phyloP scores from a whole-genome alignment of 2,888 invertebrate genomes.

The Phlogophora meticulosa region DNA sequence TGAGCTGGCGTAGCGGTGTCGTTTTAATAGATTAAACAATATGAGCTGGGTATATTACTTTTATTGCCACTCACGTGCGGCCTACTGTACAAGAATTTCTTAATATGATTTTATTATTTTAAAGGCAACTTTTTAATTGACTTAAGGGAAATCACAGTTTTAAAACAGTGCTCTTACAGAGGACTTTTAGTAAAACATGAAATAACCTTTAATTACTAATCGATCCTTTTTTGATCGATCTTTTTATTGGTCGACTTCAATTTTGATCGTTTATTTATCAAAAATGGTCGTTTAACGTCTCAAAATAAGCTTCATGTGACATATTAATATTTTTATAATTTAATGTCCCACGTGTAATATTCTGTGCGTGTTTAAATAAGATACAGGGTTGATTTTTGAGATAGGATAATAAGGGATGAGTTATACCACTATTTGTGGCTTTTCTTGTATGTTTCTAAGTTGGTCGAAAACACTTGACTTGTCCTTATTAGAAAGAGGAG shows the following conservation, averaged over 20 bases:
- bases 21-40: too few species aligned
- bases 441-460: too few species aligned
- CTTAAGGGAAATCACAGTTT: neutral
- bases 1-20: too few species aligned
- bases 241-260: neutral
- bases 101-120: neutral
- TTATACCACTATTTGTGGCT: too few species aligned
- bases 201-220: neutral
- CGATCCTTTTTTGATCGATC: neutral
- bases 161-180: too few species aligned
- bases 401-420: too few species aligned
- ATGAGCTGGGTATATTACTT: too few species aligned
- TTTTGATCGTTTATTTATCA: neutral
- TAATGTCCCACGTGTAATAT: neutral
- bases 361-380: neutral
- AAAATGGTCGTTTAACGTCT: neutral
- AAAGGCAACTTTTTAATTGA: constrained; percentile 40
- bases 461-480: too few species aligned
- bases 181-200: neutral
- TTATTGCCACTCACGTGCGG: too few species aligned
- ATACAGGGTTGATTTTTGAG: too few species aligned
- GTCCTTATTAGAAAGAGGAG: too few species aligned
- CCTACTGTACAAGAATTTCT: neutral
- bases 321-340: neutral
- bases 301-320: neutral